Evolutionary conservation across 2,113 vertebrate genomes (phyloP), one percentile per base, ranked within the genome.

Genomic region (Morone chrysops): DNA sequence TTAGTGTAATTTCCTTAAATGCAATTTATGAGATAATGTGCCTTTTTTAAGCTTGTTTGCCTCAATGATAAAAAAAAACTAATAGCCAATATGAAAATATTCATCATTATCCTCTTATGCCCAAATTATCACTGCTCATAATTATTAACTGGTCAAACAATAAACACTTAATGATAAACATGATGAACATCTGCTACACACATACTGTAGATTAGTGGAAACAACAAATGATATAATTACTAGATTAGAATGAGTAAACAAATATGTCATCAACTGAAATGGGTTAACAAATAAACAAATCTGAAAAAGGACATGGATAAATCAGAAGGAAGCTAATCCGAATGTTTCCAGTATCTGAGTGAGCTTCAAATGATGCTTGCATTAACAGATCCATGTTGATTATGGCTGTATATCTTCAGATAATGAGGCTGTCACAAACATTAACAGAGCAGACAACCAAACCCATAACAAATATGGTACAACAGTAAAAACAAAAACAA

Each of bases 101-200:
- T 84, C 63, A 63, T 78, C 25, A 74, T 79, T 62, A 84, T 85
- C 73, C 82, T 79, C 76, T 87, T 83, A 83, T 9, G 41, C 14
- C 54, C 22, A 78, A 87, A 85, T 86, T 75, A 90, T 68, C 31
- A 1, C 50, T 13, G 38, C 54, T 83, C n/a, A 38, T 57, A 53
- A 68, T 86, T 81, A 86, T 75, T 62, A 85, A 85, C 61, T 76
- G 80, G 82, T 85, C 70, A 75, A 88, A 91, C 74, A 86, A 79
- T 73, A 72, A 79, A 72, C 59, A 65, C 50, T 66, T 63, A 53
- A 77, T 61, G 48, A 66, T 56, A 51, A 89, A 81, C 41, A 59
- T 66, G 79, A 43, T n/a, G 57, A 86, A 89, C 79, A 87, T 68
- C 85, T 84, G 83, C 82, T 72, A n/a, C 78, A 68, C 51, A 69